Evolutionary conservation across 2,888 invertebrate species (phyloP), one percentile per base, ranked within the genome.

Genomic region (Sicus ferrugineus): DNA sequence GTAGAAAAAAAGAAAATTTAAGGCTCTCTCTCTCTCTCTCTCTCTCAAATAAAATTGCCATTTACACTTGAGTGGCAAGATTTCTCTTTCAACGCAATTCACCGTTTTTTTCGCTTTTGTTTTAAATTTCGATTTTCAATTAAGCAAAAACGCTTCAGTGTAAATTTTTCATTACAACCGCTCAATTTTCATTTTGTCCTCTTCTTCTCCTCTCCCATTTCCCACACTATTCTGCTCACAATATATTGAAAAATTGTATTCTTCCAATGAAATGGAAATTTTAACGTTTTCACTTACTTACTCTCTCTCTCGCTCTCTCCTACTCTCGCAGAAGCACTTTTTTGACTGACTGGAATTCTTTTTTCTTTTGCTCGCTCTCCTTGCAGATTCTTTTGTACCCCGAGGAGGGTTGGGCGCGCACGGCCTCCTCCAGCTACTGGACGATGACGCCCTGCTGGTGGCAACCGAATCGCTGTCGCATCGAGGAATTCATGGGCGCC

Each of bases 321-420:
- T 11, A 21, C 50, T 52, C 16, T 58, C 1, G 28, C 16, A 31
- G 16, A 11, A 16, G 26, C 50, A 14, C 28, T 31, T 16, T 46
- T 19, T 38, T 61, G 68, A 69, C 71, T 21, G 28, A 72, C 68
- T 59, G 59, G 54, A 67, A 59, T 67, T 65, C 63, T 19, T n/a
- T 9, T 63, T 19, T 42, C 21, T 64, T 52, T 56, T 21, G 65
- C 69, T n/a, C n/a, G 7, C 14, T 68, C 16, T 31, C 72, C 75
- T 79, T 81, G 34, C 87, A 93, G 93, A 92, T 94, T 76, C 88
- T 93, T 76, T 87, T 95, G 79, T 94, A 93, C 83, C 94, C 94
- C 2, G 94, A 94, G 84, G 94, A 95, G 83, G 93, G 94, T 26
- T 94, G 94, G 93, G 94, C 94, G 73, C 90, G 93, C 76, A 93